These are phyloP conservation scores for Merluccius polli DNA, from an alignment of 2,797 vertebrate genomes.

Conservation along the genomic window DNA sequence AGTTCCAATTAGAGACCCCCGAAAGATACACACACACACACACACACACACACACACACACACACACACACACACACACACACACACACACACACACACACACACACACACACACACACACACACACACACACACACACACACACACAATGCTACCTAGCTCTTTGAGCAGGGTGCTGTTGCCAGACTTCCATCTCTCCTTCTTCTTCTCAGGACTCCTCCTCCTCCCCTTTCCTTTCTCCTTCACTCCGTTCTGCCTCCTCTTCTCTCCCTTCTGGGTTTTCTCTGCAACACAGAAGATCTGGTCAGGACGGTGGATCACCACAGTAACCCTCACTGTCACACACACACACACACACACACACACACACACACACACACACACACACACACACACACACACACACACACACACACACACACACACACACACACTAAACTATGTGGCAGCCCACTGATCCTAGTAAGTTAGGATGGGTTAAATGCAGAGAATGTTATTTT, in stretches of 20 bases:
- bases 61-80: background rate
- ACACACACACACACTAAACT: background rate
- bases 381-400: conserved; percentile 12
- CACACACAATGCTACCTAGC: conserved; percentile 75
- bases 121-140: conserved; percentile 7
- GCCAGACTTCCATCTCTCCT: conserved; percentile 86
- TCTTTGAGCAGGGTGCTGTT: conserved; percentile 87
- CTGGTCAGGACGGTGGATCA: background rate
- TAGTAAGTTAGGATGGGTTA: background rate
- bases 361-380: conserved; percentile 10
- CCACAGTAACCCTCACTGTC: background rate
- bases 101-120: conserved; percentile 28
- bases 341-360: conserved; percentile 3
- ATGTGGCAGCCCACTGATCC: background rate
- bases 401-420: conserved; percentile 3
- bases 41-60: too few species aligned
- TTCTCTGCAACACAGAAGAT: conserved; percentile 71
- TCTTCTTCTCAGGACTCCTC: conserved; percentile 87
- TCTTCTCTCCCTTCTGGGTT: conserved; percentile 77
- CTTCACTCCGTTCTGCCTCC: conserved; percentile 81
- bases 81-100: conserved; percentile 26
- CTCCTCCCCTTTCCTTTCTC: conserved; percentile 83
- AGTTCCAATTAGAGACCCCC: background rate
- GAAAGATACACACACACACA: background rate
- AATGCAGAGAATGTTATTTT: background rate